phyloP scores from a whole-genome alignment of 2,888 invertebrate genomes.

The Hypena proboscidalis region DNA sequence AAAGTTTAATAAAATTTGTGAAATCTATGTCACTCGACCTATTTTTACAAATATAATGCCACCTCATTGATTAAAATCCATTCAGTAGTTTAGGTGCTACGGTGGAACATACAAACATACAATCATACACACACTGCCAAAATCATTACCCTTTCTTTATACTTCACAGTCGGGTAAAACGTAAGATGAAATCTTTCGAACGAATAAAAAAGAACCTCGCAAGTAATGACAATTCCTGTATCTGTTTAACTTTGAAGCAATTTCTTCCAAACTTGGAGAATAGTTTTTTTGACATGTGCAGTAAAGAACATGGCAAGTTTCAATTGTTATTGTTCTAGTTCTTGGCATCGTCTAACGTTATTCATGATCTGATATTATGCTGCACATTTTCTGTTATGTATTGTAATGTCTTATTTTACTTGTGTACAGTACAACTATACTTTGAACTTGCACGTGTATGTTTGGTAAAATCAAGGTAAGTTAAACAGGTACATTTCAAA shows the following conservation, averaged over 20 bases:
- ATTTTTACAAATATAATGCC: no score
- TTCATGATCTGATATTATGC: constrained; percentile 45
- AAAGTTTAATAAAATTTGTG: no score
- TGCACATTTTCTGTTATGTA: constrained; percentile 33
- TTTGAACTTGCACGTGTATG: not conserved
- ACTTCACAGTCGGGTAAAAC: no score
- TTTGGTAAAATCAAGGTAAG: not conserved
- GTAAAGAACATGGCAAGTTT: constrained; percentile 41
- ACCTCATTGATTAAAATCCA: no score
- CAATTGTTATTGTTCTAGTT: constrained; percentile 55
- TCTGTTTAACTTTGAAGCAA: constrained; percentile 1
- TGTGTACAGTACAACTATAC: constrained; percentile 2
- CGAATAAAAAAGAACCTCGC: not conserved
- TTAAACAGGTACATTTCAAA: no score
- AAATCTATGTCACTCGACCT: no score
- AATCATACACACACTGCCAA: no score
- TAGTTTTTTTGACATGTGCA: constrained; percentile 36
- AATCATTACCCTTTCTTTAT: no score
- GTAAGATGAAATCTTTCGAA: no score
- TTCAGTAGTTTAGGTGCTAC: no score
- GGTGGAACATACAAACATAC: no score
- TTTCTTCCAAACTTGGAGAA: constrained; percentile 25
- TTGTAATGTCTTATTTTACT: constrained; percentile 24
- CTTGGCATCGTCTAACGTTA: constrained; percentile 45
- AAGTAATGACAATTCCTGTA: not conserved